These are phyloP conservation scores for Ailurus styani DNA, from an alignment of 2,113 vertebrate genomes.

Conservation along the genomic window DNA sequence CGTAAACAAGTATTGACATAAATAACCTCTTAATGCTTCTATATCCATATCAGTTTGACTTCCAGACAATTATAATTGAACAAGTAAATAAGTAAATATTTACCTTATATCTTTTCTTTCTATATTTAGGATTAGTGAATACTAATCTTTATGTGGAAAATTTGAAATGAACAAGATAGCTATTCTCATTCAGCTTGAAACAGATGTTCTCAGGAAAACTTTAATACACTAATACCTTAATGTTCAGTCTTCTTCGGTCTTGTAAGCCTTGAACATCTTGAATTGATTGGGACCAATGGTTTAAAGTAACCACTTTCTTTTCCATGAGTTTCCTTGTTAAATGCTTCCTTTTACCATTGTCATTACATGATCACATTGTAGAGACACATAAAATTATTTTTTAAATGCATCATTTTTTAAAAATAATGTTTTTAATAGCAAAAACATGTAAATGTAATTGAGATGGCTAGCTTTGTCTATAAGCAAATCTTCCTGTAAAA, in stretches of 20 bases:
- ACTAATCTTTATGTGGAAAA: background rate
- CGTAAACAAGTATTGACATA: background rate
- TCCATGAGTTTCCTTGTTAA: background rate
- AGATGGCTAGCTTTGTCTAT: conserved; percentile 78
- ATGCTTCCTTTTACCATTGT: background rate
- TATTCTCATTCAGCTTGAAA: background rate
- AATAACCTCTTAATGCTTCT: background rate
- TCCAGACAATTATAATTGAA: background rate
- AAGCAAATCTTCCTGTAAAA: conserved; percentile 79
- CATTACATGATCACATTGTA: conserved; percentile 32
- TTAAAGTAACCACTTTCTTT: conserved; percentile 47
- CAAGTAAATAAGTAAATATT: conserved; percentile 10
- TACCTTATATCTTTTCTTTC: background rate
- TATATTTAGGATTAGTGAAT: background rate
- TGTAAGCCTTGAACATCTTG: conserved; percentile 4
- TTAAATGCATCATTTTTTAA: background rate
- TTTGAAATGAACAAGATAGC: background rate
- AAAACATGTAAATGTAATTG: conserved; percentile 74
- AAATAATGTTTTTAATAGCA: conserved; percentile 44
- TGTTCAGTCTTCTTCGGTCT: background rate
- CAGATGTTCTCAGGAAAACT: background rate
- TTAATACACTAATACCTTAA: background rate
- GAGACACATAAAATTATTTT: conserved; percentile 12
- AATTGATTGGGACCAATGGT: conserved; percentile 55
- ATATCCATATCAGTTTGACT: background rate